A percentile compares a stretch with the other conserved stretches of the same genome.
Evolutionary conservation across 2,113 vertebrate genomes (phyloP).

Genomic region (Merops nubicus): DNA sequence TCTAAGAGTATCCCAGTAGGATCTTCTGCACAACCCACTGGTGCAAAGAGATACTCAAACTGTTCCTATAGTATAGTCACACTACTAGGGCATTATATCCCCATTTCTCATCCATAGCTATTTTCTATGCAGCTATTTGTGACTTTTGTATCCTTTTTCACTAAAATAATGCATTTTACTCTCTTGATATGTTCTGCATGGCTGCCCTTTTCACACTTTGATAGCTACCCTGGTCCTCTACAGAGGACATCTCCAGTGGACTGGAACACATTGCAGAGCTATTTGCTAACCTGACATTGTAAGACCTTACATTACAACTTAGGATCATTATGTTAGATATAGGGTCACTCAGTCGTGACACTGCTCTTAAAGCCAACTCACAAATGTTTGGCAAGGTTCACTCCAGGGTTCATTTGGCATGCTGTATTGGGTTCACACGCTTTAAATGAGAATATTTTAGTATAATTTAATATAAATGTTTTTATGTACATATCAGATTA

Average conservation of each 20-base stretch:
- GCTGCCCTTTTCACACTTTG: not conserved
- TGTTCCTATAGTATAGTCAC: not conserved
- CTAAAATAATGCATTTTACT: not conserved
- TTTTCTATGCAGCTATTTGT: not conserved
- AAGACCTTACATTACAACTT: not conserved
- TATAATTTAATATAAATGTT: not conserved
- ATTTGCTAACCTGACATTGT: not conserved
- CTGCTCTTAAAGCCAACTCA: not conserved
- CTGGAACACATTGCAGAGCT: not conserved
- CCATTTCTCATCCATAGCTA: not conserved
- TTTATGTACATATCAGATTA: not conserved
- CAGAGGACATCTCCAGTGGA: not conserved
- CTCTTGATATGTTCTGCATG: not conserved
- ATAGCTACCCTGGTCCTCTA: not conserved
- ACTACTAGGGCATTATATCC: not conserved
- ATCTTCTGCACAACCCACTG: not conserved
- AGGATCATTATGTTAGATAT: not conserved
- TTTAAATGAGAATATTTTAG: not conserved
- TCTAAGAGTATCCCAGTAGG: not conserved
- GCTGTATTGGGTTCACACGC: accelerated
- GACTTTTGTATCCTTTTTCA: not conserved
- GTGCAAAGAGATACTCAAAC: not conserved
- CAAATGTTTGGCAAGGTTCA: not conserved
- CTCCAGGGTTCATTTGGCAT: not conserved
- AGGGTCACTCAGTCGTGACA: not conserved